Evolutionary conservation across 1,140 invertebrate species (phyloP).

Genomic region (Chelonus insularis): DNA sequence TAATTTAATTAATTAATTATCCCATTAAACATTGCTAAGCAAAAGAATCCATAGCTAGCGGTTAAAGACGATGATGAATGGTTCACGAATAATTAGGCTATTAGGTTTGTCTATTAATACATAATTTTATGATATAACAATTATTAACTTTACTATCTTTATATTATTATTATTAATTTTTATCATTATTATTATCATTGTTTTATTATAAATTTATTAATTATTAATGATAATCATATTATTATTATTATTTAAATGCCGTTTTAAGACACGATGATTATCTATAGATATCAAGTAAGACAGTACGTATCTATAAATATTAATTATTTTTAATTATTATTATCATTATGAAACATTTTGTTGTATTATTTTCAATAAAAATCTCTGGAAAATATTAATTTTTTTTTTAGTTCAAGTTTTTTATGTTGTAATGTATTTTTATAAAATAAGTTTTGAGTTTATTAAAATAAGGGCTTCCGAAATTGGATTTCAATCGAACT

Average conservation of each 20-base stretch:
- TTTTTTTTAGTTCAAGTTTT: slow-evolving; percentile 30
- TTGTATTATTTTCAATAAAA: slow-evolving; percentile 63
- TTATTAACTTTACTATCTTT: slow-evolving; percentile 54
- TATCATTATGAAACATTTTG: slow-evolving; percentile 60
- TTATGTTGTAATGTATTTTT: slow-evolving; percentile 24
- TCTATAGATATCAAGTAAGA: slow-evolving; percentile 57
- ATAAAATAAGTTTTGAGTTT: slow-evolving; percentile 8
- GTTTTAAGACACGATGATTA: slow-evolving; percentile 58
- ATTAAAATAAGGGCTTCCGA: slow-evolving; percentile 19
- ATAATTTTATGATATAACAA: slow-evolving; percentile 52
- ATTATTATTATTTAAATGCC: slow-evolving; percentile 43
- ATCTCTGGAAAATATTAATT: slow-evolving; percentile 58
- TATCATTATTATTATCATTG: slow-evolving; percentile 51
- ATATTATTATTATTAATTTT: slow-evolving; percentile 46
- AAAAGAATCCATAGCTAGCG: slow-evolving; percentile 47
- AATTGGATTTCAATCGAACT: no score
- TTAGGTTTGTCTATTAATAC: slow-evolving; percentile 60
- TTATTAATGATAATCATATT: slow-evolving; percentile 56
- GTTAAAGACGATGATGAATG: slow-evolving; percentile 54
- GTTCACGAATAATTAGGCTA: slow-evolving; percentile 53
- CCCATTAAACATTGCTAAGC: slow-evolving; percentile 54
- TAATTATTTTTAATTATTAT: slow-evolving; percentile 58
- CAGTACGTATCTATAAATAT: slow-evolving; percentile 58
- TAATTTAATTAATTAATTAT: slow-evolving; percentile 60
- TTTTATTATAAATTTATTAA: no score